Evolutionary conservation across 2,797 vertebrate species (phyloP).

Genomic region (Falco rusticolus): DNA sequence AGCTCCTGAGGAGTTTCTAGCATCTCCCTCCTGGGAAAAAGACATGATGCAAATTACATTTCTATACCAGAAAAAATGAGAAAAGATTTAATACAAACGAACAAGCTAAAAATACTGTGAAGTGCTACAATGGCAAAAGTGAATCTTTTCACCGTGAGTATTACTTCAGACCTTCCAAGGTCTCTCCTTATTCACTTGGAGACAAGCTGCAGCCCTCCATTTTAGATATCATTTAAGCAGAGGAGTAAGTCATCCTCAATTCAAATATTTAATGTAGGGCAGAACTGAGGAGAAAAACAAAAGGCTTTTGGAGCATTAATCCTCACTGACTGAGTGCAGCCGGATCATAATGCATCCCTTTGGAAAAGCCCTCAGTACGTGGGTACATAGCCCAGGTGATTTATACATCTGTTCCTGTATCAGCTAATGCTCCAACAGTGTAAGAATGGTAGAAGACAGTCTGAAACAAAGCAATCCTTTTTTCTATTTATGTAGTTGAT

Average conservation of each 20-base stretch:
- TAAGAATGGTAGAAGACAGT: background rate
- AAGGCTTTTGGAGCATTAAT: background rate
- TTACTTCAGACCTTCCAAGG: background rate
- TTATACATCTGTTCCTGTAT: background rate
- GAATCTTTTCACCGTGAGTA: background rate
- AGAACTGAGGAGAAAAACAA: background rate
- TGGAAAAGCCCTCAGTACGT: background rate
- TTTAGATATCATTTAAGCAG: background rate
- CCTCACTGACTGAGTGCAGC: background rate
- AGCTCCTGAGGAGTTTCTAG: background rate
- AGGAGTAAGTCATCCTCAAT: background rate
- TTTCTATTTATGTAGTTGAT: background rate
- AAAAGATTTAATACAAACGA: constrained; percentile 3
- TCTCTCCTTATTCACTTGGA: background rate
- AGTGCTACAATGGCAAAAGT: background rate
- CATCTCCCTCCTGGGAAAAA: background rate
- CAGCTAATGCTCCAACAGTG: background rate
- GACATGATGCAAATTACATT: constrained; percentile 10
- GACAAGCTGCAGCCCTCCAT: background rate
- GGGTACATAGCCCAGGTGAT: background rate
- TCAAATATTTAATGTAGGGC: background rate
- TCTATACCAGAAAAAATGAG: background rate
- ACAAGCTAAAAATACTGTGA: background rate
- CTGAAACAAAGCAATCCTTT: background rate
- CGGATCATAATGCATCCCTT: background rate